These are phyloP conservation scores for Amblyjoppa fuscipennis DNA, from an alignment of 2,888 invertebrate genomes.

Conservation along the genomic window DNA sequence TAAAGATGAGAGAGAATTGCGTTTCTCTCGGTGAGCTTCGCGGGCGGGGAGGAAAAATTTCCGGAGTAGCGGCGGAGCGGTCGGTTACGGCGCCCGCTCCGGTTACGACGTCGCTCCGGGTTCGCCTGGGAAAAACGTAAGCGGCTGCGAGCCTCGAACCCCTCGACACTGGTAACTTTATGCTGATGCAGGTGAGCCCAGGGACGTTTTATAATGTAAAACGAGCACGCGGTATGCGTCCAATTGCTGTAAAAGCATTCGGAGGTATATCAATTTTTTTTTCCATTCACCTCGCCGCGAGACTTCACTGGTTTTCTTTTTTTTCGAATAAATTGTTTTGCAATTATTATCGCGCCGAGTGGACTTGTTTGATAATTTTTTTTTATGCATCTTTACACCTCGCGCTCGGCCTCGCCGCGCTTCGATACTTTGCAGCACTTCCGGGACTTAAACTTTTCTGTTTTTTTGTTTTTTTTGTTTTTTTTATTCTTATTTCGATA, in stretches of 20 bases:
- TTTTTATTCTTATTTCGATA: background rate
- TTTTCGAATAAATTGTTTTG: too few relatives aligned
- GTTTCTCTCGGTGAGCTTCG: conserved; percentile 1
- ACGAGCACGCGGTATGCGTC: background rate
- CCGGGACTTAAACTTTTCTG: too few relatives aligned
- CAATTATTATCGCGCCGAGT: too few relatives aligned
- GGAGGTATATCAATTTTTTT: background rate
- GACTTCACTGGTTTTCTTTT: too few relatives aligned
- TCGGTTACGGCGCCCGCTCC: conserved; percentile 3
- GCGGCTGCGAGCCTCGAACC: background rate
- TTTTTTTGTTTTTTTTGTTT: background rate
- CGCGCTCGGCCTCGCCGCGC: too few relatives aligned
- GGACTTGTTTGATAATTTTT: too few relatives aligned
- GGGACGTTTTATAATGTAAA: conserved; percentile 39
- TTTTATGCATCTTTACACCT: too few relatives aligned
- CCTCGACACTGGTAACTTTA: conserved; percentile 15
- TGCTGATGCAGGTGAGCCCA: conserved; percentile 43
- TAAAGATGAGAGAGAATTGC: conserved; percentile 33
- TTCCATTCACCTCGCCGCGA: too few relatives aligned
- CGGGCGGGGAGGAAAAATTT: too few relatives aligned
- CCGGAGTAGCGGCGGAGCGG: background rate
- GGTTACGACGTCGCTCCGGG: conserved; percentile 25
- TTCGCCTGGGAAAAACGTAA: conserved; percentile 32
- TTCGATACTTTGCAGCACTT: too few relatives aligned
- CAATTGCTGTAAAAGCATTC: conserved; percentile 11